These are phyloP conservation scores for Haliclystus octoradiatus DNA, from an alignment of 30 jellyfish, hydroid and myxozoan genomes.

Conservation along the genomic window DNA sequence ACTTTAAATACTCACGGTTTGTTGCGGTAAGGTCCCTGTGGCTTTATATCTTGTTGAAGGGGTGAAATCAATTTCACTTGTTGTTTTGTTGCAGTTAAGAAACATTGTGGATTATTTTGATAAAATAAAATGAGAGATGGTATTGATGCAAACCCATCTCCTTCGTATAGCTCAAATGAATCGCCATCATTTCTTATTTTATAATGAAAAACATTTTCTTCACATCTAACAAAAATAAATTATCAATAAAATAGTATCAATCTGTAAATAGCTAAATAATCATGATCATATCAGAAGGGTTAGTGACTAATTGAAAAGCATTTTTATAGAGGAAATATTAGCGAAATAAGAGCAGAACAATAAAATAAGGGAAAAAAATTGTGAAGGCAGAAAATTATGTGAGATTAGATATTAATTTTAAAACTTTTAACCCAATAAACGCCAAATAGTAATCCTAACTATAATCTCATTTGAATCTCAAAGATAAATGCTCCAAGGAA, in stretches of 20 bases:
- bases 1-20: no score
- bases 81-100: conserved; percentile 40
- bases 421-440: not conserved
- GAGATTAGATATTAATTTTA: not conserved
- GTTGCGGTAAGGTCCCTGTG: no score
- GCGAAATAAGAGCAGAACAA: not conserved
- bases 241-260: not conserved
- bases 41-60: not conserved
- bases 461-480: not conserved
- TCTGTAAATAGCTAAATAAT: not conserved
- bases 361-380: not conserved
- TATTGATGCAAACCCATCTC: conserved; percentile 91
- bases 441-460: not conserved
- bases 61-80: conserved; percentile 52
- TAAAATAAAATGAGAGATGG: conserved; percentile 72
- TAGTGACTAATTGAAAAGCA: no score
- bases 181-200: conserved; percentile 83
- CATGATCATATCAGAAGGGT: no score
- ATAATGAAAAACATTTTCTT: conserved; percentile 34
- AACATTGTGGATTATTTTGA: conserved; percentile 32
- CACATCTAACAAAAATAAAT: conserved; percentile 29
- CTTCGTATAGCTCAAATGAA: conserved; percentile 62
- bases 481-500: no score
- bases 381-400: not conserved
- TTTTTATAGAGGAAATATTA: no score